Base-by-base conservation (phyloP, 2,888 invertebrate genomes). In the Exocentrus adspersus region DNA sequence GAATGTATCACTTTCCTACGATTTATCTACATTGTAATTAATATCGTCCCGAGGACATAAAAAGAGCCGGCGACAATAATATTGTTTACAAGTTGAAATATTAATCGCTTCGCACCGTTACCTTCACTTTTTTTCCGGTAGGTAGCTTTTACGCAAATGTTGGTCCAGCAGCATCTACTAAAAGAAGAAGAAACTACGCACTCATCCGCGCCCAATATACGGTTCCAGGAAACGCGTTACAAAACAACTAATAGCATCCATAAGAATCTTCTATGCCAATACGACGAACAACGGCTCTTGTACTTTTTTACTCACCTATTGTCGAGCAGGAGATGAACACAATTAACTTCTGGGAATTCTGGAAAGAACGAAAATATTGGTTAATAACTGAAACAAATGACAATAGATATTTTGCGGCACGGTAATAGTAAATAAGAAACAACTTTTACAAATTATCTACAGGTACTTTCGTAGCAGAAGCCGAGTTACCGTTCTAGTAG, bases 261-360 rank as follows among this genome's bases (percentile, higher is more conserved):
- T 14, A 12, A 12, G 12, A 32, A 10, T 37, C n/a, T 12, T 9
- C 3, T n/a, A n/a, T 37, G 12, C 37, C 37, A n/a, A 37, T 3
- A 12, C n/a, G 37, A 12, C 37, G 37, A 12, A 37, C 14, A 37
- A 37, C 37, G 14, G 37, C 14, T n/a, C 12, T 14, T 1, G 14
- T 37, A n/a, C 12, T n/a, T 37, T 37, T 16, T 43, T n/a, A 54
- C 54, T 54, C 28, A 54, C 54, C 54, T 54, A 30, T 41, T 54
- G 43, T 54, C 4, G 43, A 20, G 1, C 2, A 14, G 6, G 12
- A 16, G 9, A 17, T 9, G 30, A 43, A 54, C n/a, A 43, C 43
- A 12, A 24, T 54, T 43, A 17, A 30, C 24, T 54, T 12, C 17
- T 12, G 54, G 30, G 43, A 54, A 54, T 53, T 53, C 53, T 53